Conservation (phyloP, 2,113 vertebrate genomes). For the Carassius gibelio region DNA sequence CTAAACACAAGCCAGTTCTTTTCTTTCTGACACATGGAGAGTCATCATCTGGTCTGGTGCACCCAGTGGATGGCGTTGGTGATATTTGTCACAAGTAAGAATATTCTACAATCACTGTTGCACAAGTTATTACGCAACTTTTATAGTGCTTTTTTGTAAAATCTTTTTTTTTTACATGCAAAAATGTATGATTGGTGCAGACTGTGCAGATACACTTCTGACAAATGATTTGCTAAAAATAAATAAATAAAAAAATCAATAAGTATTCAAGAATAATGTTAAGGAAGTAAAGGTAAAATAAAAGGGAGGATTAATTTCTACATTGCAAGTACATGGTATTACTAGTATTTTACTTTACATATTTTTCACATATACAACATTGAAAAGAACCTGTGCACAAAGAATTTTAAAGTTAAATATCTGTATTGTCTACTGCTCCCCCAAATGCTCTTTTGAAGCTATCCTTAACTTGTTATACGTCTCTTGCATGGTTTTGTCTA, state of each 20-base stretch:
- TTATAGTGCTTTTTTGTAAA: background rate
- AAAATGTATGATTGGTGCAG: background rate
- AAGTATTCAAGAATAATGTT: too few species aligned
- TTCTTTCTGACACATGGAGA: conserved; percentile 95
- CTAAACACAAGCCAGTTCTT: conserved; percentile 82
- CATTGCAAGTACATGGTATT: too few species aligned
- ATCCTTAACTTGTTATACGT: background rate
- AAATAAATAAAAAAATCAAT: too few species aligned
- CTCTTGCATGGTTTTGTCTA: background rate
- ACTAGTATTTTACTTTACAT: too few species aligned
- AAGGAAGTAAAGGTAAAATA: background rate
- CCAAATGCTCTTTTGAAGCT: too few species aligned
- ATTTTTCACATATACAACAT: too few species aligned
- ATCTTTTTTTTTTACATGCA: background rate
- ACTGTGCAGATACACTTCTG: background rate
- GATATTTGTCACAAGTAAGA: conserved; percentile 88
- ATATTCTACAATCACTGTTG: background rate
- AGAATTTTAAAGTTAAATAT: background rate
- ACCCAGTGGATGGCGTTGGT: conserved; percentile 88
- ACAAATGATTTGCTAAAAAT: too few species aligned
- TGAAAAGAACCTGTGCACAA: too few species aligned
- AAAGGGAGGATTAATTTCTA: background rate
- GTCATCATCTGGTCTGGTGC: conserved; percentile 87
- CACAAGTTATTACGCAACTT: background rate
- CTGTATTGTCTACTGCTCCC: background rate